These are phyloP conservation scores for Strigamia transsilvanica DNA, from an alignment of 2,888 invertebrate species.

Conservation along the genomic window DNA sequence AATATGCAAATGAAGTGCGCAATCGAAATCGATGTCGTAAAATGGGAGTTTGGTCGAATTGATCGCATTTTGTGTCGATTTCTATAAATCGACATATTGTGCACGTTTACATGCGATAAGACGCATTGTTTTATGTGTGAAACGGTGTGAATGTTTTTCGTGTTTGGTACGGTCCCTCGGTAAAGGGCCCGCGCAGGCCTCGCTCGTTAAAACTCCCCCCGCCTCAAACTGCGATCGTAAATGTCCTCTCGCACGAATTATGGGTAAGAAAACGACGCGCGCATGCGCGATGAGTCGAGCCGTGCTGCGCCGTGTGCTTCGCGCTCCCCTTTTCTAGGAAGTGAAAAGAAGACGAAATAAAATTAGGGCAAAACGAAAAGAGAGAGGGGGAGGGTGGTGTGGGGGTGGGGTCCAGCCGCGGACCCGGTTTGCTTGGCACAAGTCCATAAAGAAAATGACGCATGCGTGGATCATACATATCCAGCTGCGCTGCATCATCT, in stretches of 20 bases:
- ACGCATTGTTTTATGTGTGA: too few species aligned
- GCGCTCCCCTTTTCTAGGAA: neutral
- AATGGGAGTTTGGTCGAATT: too few species aligned
- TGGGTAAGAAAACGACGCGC: conserved; percentile 3
- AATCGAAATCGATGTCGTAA: too few species aligned
- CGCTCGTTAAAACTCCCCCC: neutral
- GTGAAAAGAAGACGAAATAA: neutral
- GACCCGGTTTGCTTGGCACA: neutral
- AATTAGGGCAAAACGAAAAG: conserved; percentile 8
- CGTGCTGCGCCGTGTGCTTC: neutral
- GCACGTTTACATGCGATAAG: too few species aligned
- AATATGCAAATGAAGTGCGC: too few species aligned
- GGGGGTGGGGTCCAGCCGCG: neutral
- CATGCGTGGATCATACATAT: neutral
- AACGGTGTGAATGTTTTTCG: neutral
- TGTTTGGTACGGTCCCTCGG: neutral
- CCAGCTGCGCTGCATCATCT: neutral
- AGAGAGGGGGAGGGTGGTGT: neutral
- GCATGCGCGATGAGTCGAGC: neutral
- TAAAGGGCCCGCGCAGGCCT: conserved; percentile 2
- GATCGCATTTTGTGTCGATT: too few species aligned
- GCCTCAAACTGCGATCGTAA: neutral
- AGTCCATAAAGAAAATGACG: neutral
- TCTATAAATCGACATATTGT: too few species aligned
- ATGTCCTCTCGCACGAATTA: neutral